Conservation (phyloP, 2,797 vertebrate genomes). For the Myotis daubentonii region DNA sequence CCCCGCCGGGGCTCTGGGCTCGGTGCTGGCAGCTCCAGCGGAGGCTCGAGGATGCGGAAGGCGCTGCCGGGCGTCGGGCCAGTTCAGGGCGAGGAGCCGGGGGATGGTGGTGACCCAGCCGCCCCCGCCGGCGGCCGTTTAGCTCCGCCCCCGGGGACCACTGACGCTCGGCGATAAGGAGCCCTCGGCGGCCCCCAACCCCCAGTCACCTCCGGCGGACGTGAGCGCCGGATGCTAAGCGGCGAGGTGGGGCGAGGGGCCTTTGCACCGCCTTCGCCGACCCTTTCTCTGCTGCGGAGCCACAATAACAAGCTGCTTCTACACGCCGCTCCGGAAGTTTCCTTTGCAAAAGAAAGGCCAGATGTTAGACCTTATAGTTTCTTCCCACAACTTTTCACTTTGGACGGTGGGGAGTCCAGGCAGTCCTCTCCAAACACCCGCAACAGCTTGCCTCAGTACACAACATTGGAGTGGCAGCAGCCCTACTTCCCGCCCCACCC, state of each 20-base stretch:
- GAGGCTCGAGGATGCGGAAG: not conserved
- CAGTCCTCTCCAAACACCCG: not conserved
- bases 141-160: conserved; percentile 8
- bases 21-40: not conserved
- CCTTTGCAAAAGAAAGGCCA: conserved; percentile 46
- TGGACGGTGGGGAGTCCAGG: not conserved
- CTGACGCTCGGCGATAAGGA: conserved; percentile 64
- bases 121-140: conserved; percentile 37
- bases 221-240: conserved; percentile 60
- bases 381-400: conserved; percentile 13
- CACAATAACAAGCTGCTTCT: not conserved
- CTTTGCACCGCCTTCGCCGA: conserved; percentile 30
- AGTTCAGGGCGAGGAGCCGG: conserved; percentile 28
- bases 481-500: not conserved
- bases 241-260: conserved; percentile 41
- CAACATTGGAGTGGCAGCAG: not conserved
- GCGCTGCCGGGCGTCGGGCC: not conserved
- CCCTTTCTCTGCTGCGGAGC: not conserved
- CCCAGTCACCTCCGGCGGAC: conserved; percentile 59
- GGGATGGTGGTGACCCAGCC: not conserved
- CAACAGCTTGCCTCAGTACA: not conserved
- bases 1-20: not conserved
- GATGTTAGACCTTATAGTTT: not conserved
- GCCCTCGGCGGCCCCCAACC: conserved; percentile 53
- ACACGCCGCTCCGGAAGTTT: not conserved